A percentile compares a stretch with the other conserved stretches of the same genome.
Conservation (phyloP, 1,140 invertebrate species). For the Apis laboriosa region DNA sequence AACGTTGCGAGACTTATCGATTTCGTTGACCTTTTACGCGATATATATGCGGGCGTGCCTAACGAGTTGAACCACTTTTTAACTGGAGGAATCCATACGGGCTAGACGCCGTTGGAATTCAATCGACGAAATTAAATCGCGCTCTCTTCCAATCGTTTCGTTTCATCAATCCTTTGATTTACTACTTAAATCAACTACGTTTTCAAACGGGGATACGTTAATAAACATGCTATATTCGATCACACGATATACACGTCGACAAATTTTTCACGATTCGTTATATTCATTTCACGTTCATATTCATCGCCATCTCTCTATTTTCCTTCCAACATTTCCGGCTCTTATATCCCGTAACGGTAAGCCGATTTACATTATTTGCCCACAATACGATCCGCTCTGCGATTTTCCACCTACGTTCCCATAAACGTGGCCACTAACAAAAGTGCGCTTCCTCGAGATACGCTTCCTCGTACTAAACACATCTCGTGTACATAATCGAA, state of each 20-base stretch:
- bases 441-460: slow-evolving; percentile 5
- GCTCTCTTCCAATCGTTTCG: slow-evolving; percentile 2
- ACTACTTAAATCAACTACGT: neutral
- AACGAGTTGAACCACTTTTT: slow-evolving; percentile 53
- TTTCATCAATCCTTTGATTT: slow-evolving; percentile 37
- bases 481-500: neutral
- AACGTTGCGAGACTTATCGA: slow-evolving; percentile 57
- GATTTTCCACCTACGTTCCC: slow-evolving; percentile 36
- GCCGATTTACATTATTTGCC: slow-evolving; percentile 27
- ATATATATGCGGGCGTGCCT: slow-evolving; percentile 58
- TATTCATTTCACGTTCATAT: neutral
- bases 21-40: slow-evolving; percentile 51
- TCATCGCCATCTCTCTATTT: neutral
- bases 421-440: neutral
- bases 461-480: neutral
- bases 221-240: neutral
- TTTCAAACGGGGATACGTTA: neutral
- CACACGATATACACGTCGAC: neutral
- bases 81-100: neutral
- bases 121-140: slow-evolving; percentile 28
- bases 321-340: neutral
- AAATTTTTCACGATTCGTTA: neutral
- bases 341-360: neutral
- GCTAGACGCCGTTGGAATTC: neutral
- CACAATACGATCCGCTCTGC: slow-evolving; percentile 5